phyloP scores from a whole-genome alignment of 2,113 vertebrate genomes.

The Shinisaurus crocodilurus region DNA sequence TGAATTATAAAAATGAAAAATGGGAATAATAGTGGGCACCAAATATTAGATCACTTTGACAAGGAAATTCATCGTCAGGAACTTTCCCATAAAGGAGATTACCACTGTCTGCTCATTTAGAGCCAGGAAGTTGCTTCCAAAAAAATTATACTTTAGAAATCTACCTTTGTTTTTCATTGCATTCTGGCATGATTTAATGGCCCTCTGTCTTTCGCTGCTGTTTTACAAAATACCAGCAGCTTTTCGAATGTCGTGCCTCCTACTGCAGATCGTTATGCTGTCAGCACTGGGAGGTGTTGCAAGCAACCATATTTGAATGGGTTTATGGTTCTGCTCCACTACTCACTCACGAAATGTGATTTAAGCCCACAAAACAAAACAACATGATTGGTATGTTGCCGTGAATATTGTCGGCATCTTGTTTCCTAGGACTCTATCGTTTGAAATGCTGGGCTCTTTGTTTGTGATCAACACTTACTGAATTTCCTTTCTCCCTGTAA shows the following conservation, averaged over 20 bases:
- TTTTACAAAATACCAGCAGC: conserved; percentile 37
- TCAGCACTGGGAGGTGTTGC: background rate
- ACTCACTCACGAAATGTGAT: conserved; percentile 24
- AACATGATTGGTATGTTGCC: fast-evolving
- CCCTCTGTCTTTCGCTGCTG: conserved; percentile 3
- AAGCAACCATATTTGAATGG: conserved; percentile 27
- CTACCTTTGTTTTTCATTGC: conserved; percentile 46
- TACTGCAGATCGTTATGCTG: conserved; percentile 19
- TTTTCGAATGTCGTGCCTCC: conserved; percentile 17
- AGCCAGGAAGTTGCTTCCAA: conserved; percentile 52
- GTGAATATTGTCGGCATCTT: too few relatives aligned
- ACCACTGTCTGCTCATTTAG: conserved; percentile 29
- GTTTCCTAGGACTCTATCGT: background rate
- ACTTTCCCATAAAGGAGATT: conserved; percentile 45
- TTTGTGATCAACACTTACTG: background rate
- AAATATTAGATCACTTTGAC: conserved; percentile 50
- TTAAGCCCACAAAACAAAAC: background rate
- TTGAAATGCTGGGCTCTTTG: fast-evolving
- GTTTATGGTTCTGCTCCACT: conserved; percentile 15
- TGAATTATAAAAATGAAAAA: conserved; percentile 60
- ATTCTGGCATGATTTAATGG: conserved; percentile 33
- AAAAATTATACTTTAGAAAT: conserved; percentile 56
- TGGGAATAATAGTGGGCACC: conserved; percentile 52
- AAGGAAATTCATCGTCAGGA: conserved; percentile 63
- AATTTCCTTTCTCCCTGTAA: background rate